A percentile compares a stretch with the other conserved stretches of the same genome.
Evolutionary conservation across 2,797 vertebrate genomes (phyloP).

Genomic region (Hydrocynus forskahlii): DNA sequence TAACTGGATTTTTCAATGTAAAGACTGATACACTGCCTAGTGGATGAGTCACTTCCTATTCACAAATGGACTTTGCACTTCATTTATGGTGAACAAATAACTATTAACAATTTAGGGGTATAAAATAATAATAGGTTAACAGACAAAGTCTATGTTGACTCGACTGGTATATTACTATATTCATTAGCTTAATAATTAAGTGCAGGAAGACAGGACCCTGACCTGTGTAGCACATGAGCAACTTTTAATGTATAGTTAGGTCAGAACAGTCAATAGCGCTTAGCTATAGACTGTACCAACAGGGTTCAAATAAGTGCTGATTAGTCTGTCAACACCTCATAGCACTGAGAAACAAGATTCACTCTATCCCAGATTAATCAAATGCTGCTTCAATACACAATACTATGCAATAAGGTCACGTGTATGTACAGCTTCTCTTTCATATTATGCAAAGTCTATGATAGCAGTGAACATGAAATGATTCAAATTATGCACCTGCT

Average conservation of each 20-base stretch:
- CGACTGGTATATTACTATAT: too few relatives aligned
- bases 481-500: not conserved
- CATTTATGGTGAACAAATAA: not conserved
- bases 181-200: not conserved
- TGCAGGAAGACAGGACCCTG: not conserved
- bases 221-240: not conserved
- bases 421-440: not conserved
- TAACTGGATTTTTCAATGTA: not conserved
- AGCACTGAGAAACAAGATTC: slow-evolving; percentile 17
- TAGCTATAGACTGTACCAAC: not conserved
- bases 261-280: not conserved
- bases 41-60: not conserved
- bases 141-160: too few relatives aligned
- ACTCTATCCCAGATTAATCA: slow-evolving; percentile 8
- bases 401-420: not conserved
- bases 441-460: slow-evolving; percentile 4
- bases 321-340: slow-evolving; percentile 16
- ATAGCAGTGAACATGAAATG: not conserved
- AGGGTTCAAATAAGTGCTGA: slow-evolving; percentile 8
- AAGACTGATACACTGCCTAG: not conserved
- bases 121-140: too few relatives aligned
- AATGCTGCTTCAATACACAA: not conserved
- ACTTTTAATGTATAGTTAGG: not conserved
- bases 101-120: not conserved
- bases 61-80: not conserved